Evolutionary conservation across 37 sponge, comb jelly and placozoan species (phyloP).

Genomic region (Eunapius fragilis): DNA sequence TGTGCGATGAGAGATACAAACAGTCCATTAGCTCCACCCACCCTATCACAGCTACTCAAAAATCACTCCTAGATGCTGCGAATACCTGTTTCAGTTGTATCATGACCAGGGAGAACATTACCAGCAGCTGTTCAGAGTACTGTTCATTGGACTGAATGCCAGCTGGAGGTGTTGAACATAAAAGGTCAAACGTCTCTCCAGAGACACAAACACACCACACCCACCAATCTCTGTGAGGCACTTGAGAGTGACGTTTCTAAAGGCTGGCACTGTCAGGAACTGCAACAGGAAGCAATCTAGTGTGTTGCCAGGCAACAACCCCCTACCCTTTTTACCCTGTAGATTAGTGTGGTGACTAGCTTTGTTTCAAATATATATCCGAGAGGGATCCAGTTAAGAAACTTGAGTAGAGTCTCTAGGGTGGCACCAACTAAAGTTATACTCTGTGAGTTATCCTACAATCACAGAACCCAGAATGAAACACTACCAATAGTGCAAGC

Average conservation of each 20-base stretch:
- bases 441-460: conserved; percentile 87
- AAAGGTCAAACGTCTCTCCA: conserved; percentile 2
- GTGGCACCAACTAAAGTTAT: conserved; percentile 67
- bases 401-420: conserved; percentile 84
- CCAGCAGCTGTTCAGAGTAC: conserved; percentile 79
- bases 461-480: neutral
- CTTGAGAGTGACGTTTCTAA: conserved; percentile 96
- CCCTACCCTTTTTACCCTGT: too few species aligned
- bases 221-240: conserved; percentile 96
- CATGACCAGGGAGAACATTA: conserved; percentile 89
- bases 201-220: neutral
- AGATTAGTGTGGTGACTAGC: conserved; percentile 90
- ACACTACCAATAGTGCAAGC: neutral
- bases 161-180: conserved; percentile 36
- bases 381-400: conserved; percentile 98
- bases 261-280: conserved; percentile 94
- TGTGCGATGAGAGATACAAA: conserved; percentile 20
- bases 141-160: conserved; percentile 82
- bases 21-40: neutral
- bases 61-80: too few species aligned
- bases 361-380: conserved; percentile 99
- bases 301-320: too few species aligned
- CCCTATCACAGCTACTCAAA: neutral
- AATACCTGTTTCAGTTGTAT: conserved; percentile 86
- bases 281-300: conserved; percentile 4